Evolutionary conservation across 2,113 vertebrate genomes (phyloP).

Genomic region (Chitala chitala): DNA sequence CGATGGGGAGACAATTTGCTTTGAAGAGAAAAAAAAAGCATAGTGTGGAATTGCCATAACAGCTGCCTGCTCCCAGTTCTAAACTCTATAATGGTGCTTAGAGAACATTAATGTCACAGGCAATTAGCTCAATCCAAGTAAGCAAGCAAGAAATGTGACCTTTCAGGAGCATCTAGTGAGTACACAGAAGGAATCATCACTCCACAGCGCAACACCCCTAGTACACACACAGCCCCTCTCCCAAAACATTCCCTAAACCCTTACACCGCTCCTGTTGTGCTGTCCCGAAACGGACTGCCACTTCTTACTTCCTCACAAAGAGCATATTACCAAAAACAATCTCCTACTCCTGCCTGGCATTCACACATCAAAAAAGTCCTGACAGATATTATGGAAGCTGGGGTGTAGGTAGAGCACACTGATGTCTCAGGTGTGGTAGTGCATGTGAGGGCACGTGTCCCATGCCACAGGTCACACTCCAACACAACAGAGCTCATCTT

Average conservation of each 20-base stretch:
- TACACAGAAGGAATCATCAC: constrained; percentile 16
- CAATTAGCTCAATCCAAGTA: constrained; percentile 21
- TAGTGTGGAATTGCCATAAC: background rate
- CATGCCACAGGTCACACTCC: no score
- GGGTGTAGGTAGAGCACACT: no score
- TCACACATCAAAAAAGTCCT: no score
- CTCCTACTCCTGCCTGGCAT: no score
- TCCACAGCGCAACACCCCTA: background rate
- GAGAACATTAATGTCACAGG: constrained; percentile 10
- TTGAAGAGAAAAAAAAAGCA: background rate
- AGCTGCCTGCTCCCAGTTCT: background rate
- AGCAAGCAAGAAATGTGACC: constrained; percentile 15
- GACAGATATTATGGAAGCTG: no score
- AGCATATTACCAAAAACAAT: no score
- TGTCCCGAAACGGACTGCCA: background rate
- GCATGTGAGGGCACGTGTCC: no score
- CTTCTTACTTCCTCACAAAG: background rate
- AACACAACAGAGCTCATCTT: no score
- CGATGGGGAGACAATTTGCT: background rate
- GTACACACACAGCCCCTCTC: no score
- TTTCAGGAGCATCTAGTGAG: constrained; percentile 19
- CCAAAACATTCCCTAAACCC: background rate
- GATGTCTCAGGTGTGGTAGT: no score
- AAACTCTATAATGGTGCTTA: background rate
- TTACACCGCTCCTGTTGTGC: background rate